Conservation (phyloP, 2,113 vertebrate species). For the Nothocercus nigrocapillus region DNA sequence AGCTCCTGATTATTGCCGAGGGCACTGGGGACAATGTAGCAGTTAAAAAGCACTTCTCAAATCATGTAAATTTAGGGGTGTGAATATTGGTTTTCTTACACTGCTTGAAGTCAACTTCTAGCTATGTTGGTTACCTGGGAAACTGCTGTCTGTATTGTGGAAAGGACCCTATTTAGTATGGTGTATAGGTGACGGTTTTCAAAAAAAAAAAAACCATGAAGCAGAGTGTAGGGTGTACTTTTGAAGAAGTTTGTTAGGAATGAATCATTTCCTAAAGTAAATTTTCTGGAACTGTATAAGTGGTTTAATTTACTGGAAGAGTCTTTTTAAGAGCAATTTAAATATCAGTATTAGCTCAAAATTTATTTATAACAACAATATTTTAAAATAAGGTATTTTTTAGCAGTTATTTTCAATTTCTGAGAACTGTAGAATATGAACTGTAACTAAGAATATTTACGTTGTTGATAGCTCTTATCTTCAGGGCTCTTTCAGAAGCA, state of each 20-base stretch:
- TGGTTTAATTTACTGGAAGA: not conserved
- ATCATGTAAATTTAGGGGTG: constrained; percentile 13
- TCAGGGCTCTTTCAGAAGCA: not conserved
- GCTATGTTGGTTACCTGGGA: constrained; percentile 65
- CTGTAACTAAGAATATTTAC: not conserved
- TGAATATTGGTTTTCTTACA: not conserved
- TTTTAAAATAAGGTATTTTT: not conserved
- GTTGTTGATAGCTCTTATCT: not conserved
- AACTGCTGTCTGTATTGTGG: constrained; percentile 58
- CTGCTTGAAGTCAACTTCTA: constrained; percentile 55
- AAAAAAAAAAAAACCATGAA: not conserved
- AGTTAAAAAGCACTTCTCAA: not conserved
- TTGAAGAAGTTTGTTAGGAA: not conserved
- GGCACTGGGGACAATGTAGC: constrained; percentile 3
- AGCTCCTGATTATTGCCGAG: not conserved
- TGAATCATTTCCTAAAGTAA: not conserved
- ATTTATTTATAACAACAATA: not conserved
- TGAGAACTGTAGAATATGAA: not conserved
- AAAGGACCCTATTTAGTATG: constrained; percentile 40
- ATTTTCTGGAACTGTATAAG: not conserved
- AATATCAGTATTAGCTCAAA: not conserved
- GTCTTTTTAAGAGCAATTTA: not conserved
- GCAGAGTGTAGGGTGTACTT: not conserved
- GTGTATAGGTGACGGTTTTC: not conserved
- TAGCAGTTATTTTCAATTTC: not conserved